Base-by-base conservation (phyloP, 2,888 invertebrate species). In the Dendrolimus pini region DNA sequence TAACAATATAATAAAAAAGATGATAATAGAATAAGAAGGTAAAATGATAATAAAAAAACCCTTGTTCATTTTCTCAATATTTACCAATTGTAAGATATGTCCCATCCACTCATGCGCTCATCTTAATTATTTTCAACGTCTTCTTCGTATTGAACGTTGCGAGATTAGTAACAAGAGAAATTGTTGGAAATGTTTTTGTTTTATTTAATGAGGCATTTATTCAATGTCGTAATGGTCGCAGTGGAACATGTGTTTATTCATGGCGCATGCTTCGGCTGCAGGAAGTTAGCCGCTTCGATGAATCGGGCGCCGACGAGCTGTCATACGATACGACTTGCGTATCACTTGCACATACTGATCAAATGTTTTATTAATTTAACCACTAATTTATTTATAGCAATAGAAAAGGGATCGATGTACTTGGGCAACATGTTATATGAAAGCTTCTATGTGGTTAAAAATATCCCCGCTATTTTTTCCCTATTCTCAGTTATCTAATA, bases 221-320 rank as follows among this genome's bases (percentile, higher is more conserved):
- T 66, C 57, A 65, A 66, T 60, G 62, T 64, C 62, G 67, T 69
- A 66, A 70, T 68, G 68, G 69, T 69, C 66, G 69, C 67, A 68
- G 65, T 74, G 68, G 65, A 69, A 71, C 69, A 75, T 74, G 80
- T 82, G 79, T 83, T 80, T 85, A 85, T 85, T 83, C 83, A 85
- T 79, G 75, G 73, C 78, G 69, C 79, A 83, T 74, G 79, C 76
- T 68, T 73, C 68, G 70, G 72, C 80, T 77, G 74, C 86, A 86
- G 87, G 87, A 89, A 85, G 83, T 80, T 74, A 62, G 77, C 70
- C 74, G 74, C 69, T 87, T 87, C 88, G 77, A 63, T 79, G 87
- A 88, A 88, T 81, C 75, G 72, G 71, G 63, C 66, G 70, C 65
- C 63, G 63, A 67, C 72, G 71, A 72, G 69, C 69, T 75, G 74